These are phyloP conservation scores for Melanotaenia boesemani DNA, from an alignment of 2,797 vertebrate genomes.

Conservation along the genomic window DNA sequence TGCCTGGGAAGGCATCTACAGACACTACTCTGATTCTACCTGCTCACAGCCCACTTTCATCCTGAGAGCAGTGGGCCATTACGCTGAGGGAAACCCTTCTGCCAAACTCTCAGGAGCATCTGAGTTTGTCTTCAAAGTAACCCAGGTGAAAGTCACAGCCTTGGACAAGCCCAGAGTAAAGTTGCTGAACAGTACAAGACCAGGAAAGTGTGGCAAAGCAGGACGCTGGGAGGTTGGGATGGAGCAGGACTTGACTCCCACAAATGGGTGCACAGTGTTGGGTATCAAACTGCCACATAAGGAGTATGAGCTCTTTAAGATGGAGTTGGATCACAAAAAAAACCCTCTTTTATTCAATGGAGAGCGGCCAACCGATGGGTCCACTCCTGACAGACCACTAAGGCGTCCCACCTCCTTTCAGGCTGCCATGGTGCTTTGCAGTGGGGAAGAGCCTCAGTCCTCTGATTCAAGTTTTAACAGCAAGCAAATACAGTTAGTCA, in stretches of 20 bases:
- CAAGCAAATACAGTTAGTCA: constrained; percentile 65
- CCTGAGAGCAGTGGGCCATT: constrained; percentile 86
- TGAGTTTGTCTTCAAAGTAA: constrained; percentile 90
- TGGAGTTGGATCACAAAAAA: constrained; percentile 82
- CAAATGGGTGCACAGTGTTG: constrained; percentile 86
- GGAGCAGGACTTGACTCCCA: constrained; percentile 89
- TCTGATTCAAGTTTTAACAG: constrained; percentile 55
- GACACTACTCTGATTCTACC: constrained; percentile 88
- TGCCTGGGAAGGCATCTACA: constrained; percentile 89
- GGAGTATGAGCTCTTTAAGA: constrained; percentile 92
- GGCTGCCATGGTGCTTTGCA: constrained; percentile 87
- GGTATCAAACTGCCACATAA: constrained; percentile 91
- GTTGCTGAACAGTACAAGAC: constrained; percentile 85
- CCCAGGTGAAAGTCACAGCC: constrained; percentile 82
- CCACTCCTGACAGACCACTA: constrained; percentile 85
- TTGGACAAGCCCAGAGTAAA: constrained; percentile 79
- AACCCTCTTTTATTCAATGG: constrained; percentile 87
- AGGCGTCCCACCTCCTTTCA: constrained; percentile 92
- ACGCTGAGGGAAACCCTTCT: constrained; percentile 84
- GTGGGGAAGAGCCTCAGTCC: constrained; percentile 35
- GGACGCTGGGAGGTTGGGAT: constrained; percentile 83
- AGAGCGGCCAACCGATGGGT: constrained; percentile 91
- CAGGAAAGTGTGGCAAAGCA: constrained; percentile 84
- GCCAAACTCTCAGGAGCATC: constrained; percentile 81
- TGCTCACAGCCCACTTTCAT: constrained; percentile 89